Evolutionary conservation across 2,113 vertebrate species (phyloP).

Genomic region (Lophotis ruficrista): DNA sequence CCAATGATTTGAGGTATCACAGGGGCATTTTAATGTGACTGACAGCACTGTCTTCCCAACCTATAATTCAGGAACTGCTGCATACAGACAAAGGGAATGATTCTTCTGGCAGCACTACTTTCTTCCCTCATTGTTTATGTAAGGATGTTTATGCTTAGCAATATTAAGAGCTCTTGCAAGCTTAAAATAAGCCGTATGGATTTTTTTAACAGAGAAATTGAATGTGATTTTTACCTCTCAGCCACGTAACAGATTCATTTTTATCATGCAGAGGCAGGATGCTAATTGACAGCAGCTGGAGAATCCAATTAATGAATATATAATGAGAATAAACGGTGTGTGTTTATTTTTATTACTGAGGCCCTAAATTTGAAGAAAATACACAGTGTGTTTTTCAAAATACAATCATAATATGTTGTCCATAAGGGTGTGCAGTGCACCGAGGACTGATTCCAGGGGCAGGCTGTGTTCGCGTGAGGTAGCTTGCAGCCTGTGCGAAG

Average conservation of each 20-base stretch:
- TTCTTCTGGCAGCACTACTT: neutral
- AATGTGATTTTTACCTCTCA: constrained; percentile 40
- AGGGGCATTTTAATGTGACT: neutral
- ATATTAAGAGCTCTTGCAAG: neutral
- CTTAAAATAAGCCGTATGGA: neutral
- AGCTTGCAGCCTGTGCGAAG: neutral
- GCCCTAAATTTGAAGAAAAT: constrained; percentile 27
- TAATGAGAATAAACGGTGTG: constrained; percentile 28
- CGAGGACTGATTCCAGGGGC: neutral
- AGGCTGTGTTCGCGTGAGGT: neutral
- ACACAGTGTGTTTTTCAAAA: neutral
- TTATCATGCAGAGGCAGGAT: constrained; percentile 10
- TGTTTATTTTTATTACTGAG: constrained; percentile 37
- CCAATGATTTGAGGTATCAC: neutral
- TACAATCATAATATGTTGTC: neutral
- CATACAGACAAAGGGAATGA: neutral
- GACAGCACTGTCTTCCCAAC: neutral
- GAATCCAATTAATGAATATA: constrained; percentile 47
- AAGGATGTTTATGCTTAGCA: neutral
- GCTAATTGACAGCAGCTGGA: constrained; percentile 44
- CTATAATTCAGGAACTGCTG: neutral
- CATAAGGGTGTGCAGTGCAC: neutral
- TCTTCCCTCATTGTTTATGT: neutral
- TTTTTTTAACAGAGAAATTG: constrained; percentile 1
- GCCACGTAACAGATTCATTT: constrained; percentile 31